A percentile compares a stretch with the other conserved stretches of the same genome.
These are phyloP conservation scores for Castor canadensis DNA, from an alignment of 2,113 vertebrate genomes.

Conservation along the genomic window DNA sequence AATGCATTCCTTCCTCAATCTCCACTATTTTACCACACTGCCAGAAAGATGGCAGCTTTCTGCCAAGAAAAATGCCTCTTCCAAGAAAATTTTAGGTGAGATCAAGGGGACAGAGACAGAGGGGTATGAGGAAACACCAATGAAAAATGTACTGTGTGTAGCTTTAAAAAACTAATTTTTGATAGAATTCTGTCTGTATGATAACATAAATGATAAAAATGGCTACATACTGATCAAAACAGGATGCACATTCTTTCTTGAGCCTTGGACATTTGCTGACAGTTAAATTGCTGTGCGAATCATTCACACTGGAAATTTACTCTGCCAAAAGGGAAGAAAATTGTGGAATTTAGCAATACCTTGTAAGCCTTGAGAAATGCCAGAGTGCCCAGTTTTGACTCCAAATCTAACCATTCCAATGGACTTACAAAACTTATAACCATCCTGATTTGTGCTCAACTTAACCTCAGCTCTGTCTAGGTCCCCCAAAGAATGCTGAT, in stretches of 20 bases:
- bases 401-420: not conserved
- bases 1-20: not conserved
- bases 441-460: not conserved
- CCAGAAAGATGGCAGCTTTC: rapidly evolving
- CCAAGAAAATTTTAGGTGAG: not conserved
- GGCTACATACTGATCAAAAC: not conserved
- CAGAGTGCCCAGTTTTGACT: not conserved
- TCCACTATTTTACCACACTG: not conserved
- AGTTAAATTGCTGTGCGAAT: not conserved
- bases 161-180: not conserved
- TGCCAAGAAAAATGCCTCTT: not conserved
- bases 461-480: not conserved
- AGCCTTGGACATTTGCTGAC: not conserved
- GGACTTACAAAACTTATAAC: not conserved
- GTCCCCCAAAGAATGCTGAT: not conserved
- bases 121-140: not conserved
- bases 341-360: not conserved
- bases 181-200: not conserved
- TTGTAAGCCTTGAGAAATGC: not conserved
- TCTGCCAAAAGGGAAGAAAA: not conserved
- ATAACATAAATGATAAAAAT: not conserved
- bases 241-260: not conserved
- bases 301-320: not conserved
- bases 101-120: not conserved
- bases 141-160: not conserved